Base-by-base conservation (phyloP, 2,797 vertebrate species). In the Ctenochaetus hawaiiensis region DNA sequence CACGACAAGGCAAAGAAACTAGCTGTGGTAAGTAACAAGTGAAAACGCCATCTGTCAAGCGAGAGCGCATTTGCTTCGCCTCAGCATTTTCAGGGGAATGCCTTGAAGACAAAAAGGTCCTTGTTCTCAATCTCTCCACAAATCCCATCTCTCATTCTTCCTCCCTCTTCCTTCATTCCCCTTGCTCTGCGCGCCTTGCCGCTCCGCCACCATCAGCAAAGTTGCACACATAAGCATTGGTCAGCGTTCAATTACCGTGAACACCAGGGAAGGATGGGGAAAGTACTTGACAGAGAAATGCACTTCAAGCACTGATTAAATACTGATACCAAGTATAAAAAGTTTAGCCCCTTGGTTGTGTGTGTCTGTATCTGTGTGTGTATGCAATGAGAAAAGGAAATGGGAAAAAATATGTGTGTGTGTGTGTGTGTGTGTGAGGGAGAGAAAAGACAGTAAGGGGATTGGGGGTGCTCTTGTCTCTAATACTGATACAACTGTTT, bases 31-130 rank as follows among this genome's bases (percentile, higher is more conserved):
- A 94, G 93, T 94, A 94, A 94, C 94, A 93, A 94, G 94, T 95
- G 93, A 94, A 94, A 94, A 94, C 91, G 91, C 93, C 94, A 94
- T 95, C 94, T 95, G 95, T 94, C 93, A 94, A 89, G 92, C 82
- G 92, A 87, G 83, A 88, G 90, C 81, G 89, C 82, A 87, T 94
- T 95, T 95, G 91, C 87, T 90, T 92, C 70, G 90, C 91, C 93
- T 95, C 95, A 95, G 95, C 95, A 93, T 92, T 95, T 94, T 90
- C 89, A 81, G 91, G 89, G 90, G 91, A 94, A 94, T 89, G 94
- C 93, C 94, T 95, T 94, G 91, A 95, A 95, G 94, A 96, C 93
- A 95, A 94, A 95, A 95, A 92, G 87, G 90, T 93, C 92, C 92
- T 93, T 92, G 93, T 93, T 94, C 94, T 92, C 91, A 94, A 89